Conservation (phyloP, 92 coral and sea anemone species). For the Pocillopora meandrina region DNA sequence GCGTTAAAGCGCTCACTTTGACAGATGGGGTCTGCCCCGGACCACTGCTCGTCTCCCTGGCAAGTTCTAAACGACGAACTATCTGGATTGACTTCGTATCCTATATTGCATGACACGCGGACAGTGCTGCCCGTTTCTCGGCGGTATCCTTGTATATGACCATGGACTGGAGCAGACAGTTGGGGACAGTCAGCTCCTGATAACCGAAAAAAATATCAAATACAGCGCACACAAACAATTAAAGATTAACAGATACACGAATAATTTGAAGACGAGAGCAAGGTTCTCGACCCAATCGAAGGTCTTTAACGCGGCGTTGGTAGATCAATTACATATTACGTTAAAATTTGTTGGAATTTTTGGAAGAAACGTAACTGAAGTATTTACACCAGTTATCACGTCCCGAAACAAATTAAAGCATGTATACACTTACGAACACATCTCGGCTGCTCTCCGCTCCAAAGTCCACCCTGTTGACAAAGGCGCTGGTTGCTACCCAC, state of each 20-base stretch:
- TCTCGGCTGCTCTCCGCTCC: constrained; percentile 85
- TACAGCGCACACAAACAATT: background rate
- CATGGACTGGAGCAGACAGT: constrained; percentile 84
- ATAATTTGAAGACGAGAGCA: too few relatives aligned
- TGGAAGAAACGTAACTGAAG: background rate
- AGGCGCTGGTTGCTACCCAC: constrained; percentile 67
- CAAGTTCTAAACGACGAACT: constrained; percentile 89
- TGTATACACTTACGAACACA: constrained; percentile 83
- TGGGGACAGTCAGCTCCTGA: constrained; percentile 86
- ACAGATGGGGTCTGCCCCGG: constrained; percentile 87
- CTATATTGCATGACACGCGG: constrained; percentile 86
- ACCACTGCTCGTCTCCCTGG: constrained; percentile 75
- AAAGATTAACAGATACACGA: too few relatives aligned
- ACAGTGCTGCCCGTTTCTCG: constrained; percentile 90
- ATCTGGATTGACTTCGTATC: constrained; percentile 78
- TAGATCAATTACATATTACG: too few relatives aligned
- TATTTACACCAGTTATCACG: too few relatives aligned
- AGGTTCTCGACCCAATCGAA: too few relatives aligned
- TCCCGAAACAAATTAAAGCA: background rate
- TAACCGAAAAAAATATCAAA: background rate
- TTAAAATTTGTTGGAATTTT: too few relatives aligned
- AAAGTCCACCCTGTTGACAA: constrained; percentile 76
- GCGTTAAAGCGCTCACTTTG: constrained; percentile 56
- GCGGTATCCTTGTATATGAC: constrained; percentile 86
- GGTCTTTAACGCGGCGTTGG: too few relatives aligned